These are phyloP conservation scores for Trachythela sp. DNA, from an alignment of 64 coral and sea anemone genomes.

Conservation along the genomic window DNA sequence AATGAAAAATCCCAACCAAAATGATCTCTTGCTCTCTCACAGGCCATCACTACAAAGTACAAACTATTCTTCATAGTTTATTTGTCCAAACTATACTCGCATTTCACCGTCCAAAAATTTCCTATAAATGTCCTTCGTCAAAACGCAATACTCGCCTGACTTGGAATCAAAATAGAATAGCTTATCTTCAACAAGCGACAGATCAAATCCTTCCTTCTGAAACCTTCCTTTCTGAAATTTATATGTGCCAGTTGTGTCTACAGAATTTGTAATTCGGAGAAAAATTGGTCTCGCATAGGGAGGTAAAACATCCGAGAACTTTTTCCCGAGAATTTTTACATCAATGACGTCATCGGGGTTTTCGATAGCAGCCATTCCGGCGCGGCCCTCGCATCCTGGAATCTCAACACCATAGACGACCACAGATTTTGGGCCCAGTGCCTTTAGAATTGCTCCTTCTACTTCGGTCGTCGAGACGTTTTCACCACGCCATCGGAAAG, in stretches of 20 bases:
- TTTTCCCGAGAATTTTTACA: neutral
- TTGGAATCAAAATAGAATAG: neutral
- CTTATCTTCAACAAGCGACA: neutral
- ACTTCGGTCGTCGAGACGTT: slow-evolving; percentile 27
- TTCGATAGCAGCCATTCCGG: slow-evolving; percentile 11
- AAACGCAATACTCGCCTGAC: neutral
- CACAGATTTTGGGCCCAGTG: neutral
- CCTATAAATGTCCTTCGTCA: neutral
- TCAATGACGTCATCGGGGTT: neutral
- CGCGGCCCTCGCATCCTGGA: neutral
- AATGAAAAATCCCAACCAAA: no score
- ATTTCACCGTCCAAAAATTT: neutral
- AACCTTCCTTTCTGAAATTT: slow-evolving; percentile 10
- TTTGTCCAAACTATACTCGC: neutral
- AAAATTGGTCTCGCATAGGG: neutral
- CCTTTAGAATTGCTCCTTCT: neutral
- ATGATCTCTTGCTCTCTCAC: no score
- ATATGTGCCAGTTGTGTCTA: neutral
- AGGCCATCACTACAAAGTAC: no score
- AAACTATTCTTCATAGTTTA: no score
- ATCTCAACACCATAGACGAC: slow-evolving; percentile 7
- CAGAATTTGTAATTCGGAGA: neutral
- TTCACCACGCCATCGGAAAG: slow-evolving; percentile 22
- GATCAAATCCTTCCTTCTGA: neutral
- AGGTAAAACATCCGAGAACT: neutral